Evolutionary conservation across 2,113 vertebrate genomes (phyloP), one percentile per base, ranked within the genome.

Genomic region (Chloropsis cyanopogon): DNA sequence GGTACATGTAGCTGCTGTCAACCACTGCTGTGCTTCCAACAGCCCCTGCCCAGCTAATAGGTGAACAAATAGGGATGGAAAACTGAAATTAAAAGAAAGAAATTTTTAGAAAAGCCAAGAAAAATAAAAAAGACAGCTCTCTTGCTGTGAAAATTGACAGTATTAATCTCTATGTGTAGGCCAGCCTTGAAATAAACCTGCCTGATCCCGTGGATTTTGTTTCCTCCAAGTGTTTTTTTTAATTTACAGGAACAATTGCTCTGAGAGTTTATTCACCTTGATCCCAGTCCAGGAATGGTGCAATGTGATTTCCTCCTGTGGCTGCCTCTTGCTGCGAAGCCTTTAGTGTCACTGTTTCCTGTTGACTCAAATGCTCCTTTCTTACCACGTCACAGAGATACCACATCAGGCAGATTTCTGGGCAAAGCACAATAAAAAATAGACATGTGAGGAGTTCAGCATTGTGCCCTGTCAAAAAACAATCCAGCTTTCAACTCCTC

Each of bases 291-390:
- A 82, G 90, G 83, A 87, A 6, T 97, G 97, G 95, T 63, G 94
- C 96, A 97, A 90, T 41, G 78, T 56, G 73, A 94, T 97, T 98
- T 98, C 97, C 90, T 95, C 94, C 77, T 46, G 37, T 28, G 85
- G 96, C 92, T 79, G 76, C 89, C 31, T 25, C 86, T 90, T 83
- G 71, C 95, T 83, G 89, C 3, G 39, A 92, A 93, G 78, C 87
- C 82, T 90, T 94, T 92, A 24, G 37, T 93, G 82, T 97, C 97
- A 95, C 83, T 3, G 12, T 91, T 98, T 98, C 98, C 98, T 98
- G 98, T 98, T 98, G 96, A 97, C 92, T 92, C 92, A 94, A 96
- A 90, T 82, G 89, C 63, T 61, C 50, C 54, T 75, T 79, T 96
- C 82, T 84, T 77, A 59, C 59, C 93, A 83, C 5, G 28, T 86